Evolutionary conservation across 1,140 invertebrate species (phyloP).

Genomic region (Cephus cinctus): DNA sequence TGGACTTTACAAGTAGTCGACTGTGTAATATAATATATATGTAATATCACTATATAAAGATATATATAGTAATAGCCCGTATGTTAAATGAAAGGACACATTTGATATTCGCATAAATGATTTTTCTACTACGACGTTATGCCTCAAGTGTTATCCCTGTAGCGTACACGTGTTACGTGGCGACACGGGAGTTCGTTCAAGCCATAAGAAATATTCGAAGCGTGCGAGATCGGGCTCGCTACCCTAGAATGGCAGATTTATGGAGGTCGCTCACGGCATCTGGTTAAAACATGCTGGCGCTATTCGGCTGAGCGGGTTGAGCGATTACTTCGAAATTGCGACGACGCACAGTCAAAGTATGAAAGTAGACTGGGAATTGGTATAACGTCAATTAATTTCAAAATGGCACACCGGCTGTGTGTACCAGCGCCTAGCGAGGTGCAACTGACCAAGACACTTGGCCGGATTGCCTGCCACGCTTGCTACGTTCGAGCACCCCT

Average conservation of each 20-base stretch:
- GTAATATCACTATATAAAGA: no score
- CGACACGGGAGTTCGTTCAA: conserved; percentile 36
- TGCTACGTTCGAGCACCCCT: no score
- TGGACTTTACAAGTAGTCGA: no score
- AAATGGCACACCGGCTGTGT: conserved; percentile 6
- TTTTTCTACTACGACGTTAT: no score
- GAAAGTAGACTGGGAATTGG: no score
- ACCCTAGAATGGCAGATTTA: conserved; percentile 48
- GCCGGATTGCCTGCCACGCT: conserved; percentile 28
- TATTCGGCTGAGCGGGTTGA: conserved; percentile 21
- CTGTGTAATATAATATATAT: no score
- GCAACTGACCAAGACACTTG: conserved; percentile 32
- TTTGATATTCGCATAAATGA: background rate
- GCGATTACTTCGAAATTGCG: conserved; percentile 24
- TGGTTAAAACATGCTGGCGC: conserved; percentile 34
- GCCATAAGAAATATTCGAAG: conserved; percentile 41
- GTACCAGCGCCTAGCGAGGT: conserved; percentile 14
- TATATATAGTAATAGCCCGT: no score
- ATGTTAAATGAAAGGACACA: no score
- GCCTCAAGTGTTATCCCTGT: no score
- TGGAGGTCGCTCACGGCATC: conserved; percentile 43
- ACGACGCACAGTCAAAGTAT: background rate
- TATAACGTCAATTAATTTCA: conserved; percentile 28
- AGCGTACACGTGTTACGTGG: no score
- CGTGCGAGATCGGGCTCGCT: conserved; percentile 39